Evolutionary conservation across 2,797 vertebrate genomes (phyloP).

Genomic region (Anguilla anguilla): DNA sequence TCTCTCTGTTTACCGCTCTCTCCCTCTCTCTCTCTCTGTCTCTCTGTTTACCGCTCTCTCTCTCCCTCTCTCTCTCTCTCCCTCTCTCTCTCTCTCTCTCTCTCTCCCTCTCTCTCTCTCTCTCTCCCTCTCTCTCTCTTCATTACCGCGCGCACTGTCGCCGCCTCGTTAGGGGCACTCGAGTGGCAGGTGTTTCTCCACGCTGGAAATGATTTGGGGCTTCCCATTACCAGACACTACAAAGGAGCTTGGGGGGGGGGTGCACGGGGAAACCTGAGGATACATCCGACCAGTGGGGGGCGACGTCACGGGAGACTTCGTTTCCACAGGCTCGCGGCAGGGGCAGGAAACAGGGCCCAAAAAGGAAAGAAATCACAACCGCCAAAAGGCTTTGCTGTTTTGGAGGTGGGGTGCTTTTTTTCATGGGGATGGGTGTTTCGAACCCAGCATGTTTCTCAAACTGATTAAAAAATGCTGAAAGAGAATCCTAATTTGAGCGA

Average conservation of each 20-base stretch:
- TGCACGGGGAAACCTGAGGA: neutral
- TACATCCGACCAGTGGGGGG: neutral
- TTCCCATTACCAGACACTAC: conserved; percentile 8
- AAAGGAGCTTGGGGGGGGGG: neutral
- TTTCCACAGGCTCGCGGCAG: neutral
- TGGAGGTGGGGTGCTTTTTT: neutral
- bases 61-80: neutral
- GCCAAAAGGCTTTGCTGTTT: neutral
- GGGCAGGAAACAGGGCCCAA: conserved; percentile 3
- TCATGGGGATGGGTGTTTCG: neutral
- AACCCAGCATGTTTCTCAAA: neutral
- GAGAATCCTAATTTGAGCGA: neutral
- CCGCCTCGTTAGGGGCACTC: conserved; percentile 19
- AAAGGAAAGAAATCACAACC: conserved; percentile 10
- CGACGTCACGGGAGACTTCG: neutral
- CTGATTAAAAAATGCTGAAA: neutral
- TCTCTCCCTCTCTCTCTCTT: neutral
- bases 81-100: neutral
- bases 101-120: neutral
- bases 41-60: too few species aligned
- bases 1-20: neutral
- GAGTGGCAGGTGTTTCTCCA: conserved; percentile 24
- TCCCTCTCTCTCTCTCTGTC: conserved; percentile 1
- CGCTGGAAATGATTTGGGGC: neutral
- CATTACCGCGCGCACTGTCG: neutral